Conservation (phyloP, 2,797 vertebrate genomes). For the Choloepus didactylus region DNA sequence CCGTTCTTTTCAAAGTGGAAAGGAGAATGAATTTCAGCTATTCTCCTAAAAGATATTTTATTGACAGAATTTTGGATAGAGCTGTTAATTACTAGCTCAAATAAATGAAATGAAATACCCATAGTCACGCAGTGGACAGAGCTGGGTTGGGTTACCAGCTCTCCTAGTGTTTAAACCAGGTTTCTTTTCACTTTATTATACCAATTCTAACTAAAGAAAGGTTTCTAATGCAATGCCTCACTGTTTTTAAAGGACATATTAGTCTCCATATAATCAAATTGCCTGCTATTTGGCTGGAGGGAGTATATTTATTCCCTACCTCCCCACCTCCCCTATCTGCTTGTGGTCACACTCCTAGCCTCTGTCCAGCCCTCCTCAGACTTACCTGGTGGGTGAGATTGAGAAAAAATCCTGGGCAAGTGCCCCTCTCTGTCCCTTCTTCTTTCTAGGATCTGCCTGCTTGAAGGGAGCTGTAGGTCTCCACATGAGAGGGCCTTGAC, state of each 20-base stretch:
- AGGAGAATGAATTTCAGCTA: neutral
- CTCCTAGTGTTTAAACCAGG: neutral
- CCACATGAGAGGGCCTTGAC: neutral
- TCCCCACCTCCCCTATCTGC: neutral
- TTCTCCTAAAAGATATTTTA: slow-evolving; percentile 33
- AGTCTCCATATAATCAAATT: slow-evolving; percentile 13
- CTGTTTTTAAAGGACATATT: slow-evolving; percentile 20
- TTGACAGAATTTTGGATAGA: neutral
- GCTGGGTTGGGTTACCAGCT: neutral
- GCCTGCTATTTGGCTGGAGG: neutral
- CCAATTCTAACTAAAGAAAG: slow-evolving; percentile 1
- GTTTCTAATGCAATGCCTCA: neutral
- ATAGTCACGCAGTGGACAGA: neutral
- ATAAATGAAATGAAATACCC: neutral
- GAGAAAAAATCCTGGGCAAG: neutral
- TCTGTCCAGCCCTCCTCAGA: neutral
- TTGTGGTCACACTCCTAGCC: neutral
- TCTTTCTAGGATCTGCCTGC: neutral
- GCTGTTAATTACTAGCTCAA: slow-evolving; percentile 51
- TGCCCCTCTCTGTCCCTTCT: neutral
- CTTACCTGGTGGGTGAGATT: neutral
- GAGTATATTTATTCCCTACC: neutral
- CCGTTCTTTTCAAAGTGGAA: slow-evolving; percentile 1
- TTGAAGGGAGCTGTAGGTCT: neutral
- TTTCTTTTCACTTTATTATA: slow-evolving; percentile 29